A percentile compares a stretch with the other conserved stretches of the same genome.
phyloP scores from a whole-genome alignment of 2,888 invertebrate species.

The Polylopha cassiicola region DNA sequence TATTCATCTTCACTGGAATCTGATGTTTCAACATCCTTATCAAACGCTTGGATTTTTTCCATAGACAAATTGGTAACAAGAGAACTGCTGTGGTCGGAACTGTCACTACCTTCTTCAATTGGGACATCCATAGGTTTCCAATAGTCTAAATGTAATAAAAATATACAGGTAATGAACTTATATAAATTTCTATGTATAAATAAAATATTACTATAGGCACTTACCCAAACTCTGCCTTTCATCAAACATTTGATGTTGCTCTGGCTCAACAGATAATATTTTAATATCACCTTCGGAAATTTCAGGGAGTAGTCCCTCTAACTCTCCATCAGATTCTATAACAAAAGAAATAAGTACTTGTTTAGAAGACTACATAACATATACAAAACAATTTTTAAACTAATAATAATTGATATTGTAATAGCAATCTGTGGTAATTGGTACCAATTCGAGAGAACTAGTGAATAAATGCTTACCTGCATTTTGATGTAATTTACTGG shows the following conservation, averaged over 20 bases:
- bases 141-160: constrained; percentile 45
- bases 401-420: neutral
- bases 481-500: constrained; percentile 56
- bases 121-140: constrained; percentile 67
- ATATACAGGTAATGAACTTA: neutral
- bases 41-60: constrained; percentile 57
- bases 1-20: constrained; percentile 73
- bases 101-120: constrained; percentile 65
- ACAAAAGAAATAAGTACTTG: constrained; percentile 20
- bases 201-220: neutral
- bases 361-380: neutral
- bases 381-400: neutral
- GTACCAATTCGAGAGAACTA: neutral
- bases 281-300: constrained; percentile 58
- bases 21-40: constrained; percentile 58
- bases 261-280: constrained; percentile 61
- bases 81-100: constrained; percentile 67
- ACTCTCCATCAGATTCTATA: constrained; percentile 64
- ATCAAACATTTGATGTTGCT: constrained; percentile 43
- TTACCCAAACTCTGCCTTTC: constrained; percentile 65
- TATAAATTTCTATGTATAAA: neutral
- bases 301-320: constrained; percentile 65
- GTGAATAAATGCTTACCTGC: constrained; percentile 45
- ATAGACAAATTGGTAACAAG: constrained; percentile 61
- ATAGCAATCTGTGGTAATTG: too few relatives aligned